phyloP scores from a whole-genome alignment of 2,113 vertebrate genomes.

The Macquaria ambigua region DNA sequence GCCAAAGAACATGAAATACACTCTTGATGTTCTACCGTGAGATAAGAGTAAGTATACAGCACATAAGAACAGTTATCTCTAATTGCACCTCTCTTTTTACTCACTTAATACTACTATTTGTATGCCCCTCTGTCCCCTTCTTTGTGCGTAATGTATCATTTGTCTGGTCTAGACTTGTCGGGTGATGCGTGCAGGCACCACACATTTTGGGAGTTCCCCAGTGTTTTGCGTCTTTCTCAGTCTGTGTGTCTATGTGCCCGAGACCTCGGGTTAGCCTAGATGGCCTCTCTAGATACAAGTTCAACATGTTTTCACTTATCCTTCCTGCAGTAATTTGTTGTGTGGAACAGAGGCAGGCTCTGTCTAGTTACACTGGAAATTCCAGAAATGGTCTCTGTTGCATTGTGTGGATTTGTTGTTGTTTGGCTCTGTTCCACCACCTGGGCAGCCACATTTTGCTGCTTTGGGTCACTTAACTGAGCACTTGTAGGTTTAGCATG shows the following conservation, averaged over 20 bases:
- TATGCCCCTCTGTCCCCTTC: slow-evolving; percentile 51
- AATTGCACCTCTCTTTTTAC: slow-evolving; percentile 46
- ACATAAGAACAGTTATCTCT: slow-evolving; percentile 43
- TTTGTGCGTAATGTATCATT: slow-evolving; percentile 58
- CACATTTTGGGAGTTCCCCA: slow-evolving; percentile 78
- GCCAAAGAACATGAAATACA: not conserved
- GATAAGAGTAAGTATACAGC: slow-evolving; percentile 13
- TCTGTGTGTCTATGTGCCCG: slow-evolving; percentile 28
- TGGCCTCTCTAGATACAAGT: slow-evolving; percentile 38
- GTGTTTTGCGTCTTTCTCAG: slow-evolving; percentile 48
- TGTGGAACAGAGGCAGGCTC: slow-evolving; percentile 7
- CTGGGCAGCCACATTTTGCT: slow-evolving; percentile 1
- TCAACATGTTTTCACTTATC: slow-evolving; percentile 68
- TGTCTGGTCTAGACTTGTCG: slow-evolving; percentile 78
- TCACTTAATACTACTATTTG: slow-evolving; percentile 54
- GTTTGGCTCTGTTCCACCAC: not conserved
- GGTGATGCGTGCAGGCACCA: slow-evolving; percentile 56
- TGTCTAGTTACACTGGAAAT: slow-evolving; percentile 45
- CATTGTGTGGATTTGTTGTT: slow-evolving; percentile 6
- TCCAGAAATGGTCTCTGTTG: slow-evolving; percentile 19
- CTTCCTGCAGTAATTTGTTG: slow-evolving; percentile 16
- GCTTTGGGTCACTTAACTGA: slow-evolving; percentile 10
- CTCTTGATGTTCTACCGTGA: slow-evolving; percentile 8
- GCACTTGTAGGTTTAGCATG: not conserved
- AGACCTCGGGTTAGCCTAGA: slow-evolving; percentile 40